A percentile compares a stretch with the other conserved stretches of the same genome.
Conservation (phyloP, 2,888 invertebrate species). For the Antheraea assamensis region DNA sequence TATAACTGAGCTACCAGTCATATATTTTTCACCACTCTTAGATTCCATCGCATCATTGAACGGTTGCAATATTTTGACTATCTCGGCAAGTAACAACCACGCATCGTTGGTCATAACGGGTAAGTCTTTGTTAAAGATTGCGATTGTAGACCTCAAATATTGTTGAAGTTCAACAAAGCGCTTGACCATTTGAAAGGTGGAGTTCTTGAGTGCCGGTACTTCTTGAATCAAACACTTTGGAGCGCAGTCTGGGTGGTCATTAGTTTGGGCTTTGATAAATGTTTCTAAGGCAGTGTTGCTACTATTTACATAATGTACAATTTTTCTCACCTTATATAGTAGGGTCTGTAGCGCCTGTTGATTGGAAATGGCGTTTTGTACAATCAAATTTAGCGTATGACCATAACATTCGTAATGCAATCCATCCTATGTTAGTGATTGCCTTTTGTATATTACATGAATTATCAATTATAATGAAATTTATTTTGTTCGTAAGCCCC, state of each 20-base stretch:
- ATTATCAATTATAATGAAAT: background rate
- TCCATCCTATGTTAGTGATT: constrained; percentile 26
- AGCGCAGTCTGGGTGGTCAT: no score
- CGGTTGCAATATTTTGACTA: no score
- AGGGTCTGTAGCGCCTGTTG: constrained; percentile 25
- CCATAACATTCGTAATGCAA: constrained; percentile 36
- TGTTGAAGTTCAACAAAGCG: no score
- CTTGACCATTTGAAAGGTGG: constrained; percentile 24
- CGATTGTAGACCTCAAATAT: no score
- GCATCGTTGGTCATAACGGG: no score
- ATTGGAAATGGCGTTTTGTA: constrained; percentile 23
- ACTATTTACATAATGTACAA: constrained; percentile 16
- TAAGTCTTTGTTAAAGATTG: no score
- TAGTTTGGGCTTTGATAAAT: constrained; percentile 5
- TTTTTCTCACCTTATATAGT: constrained; percentile 28
- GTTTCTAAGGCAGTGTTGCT: constrained; percentile 9
- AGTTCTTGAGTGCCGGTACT: constrained; percentile 29
- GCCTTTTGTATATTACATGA: background rate
- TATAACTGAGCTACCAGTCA: constrained; percentile 19
- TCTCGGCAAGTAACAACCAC: no score
- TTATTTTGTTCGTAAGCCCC: background rate
- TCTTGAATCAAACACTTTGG: constrained; percentile 24
- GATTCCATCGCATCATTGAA: no score
- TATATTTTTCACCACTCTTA: no score
- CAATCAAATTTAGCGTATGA: constrained; percentile 34